Evolutionary conservation across 92 coral and sea anemone genomes (phyloP), one percentile per base, ranked within the genome.

Genomic region (Bergia puertoricense): DNA sequence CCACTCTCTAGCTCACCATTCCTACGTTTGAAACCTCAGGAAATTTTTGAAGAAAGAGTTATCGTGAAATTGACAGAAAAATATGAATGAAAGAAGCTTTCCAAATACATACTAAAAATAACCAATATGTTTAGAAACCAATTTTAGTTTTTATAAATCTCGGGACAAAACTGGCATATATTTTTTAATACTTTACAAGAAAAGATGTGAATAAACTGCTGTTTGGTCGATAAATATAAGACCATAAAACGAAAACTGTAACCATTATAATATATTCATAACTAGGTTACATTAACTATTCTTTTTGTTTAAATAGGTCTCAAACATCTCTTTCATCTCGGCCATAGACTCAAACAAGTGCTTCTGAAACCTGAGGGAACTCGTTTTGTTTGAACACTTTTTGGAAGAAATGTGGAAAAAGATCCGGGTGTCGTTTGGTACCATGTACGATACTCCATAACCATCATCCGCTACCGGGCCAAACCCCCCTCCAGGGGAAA

Each of bases 401-500:
- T 96, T 96, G 20, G 99, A 96, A 0, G 99, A 96, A 78, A 96
- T 91, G 85, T 96, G 99, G 89, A 96, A 96, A 90, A 96, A 95
- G 78, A 96, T 90, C 74, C 89, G 82, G 78, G 93, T 93, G 18
- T 96, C 99, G 71, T 95, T 95, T 50, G 99, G 99, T 56, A 96
- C 99, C 99, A 96, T 96, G 89, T 96, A 96, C 6, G 99, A 96
- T 37, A 96, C 93, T 18, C 99, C 99, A 92, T 96, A 96, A 15
- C 99, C 99, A 74, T 96, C 98, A 85, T 96, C 99, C 43, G 96
- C 94, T 15, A 96, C 99, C 16, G 99, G 99, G 13, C 99, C 99
- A 88, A 96, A 96, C 5, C 99, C 99, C 45, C 99, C 99, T 9
- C 99, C 99, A 16, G 99, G 99, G 38, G 95, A 95, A 72, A 96